A percentile compares a stretch with the other conserved stretches of the same genome.
These are phyloP conservation scores for Yponomeuta cagnagella DNA, from an alignment of 2,888 invertebrate species.

Conservation along the genomic window DNA sequence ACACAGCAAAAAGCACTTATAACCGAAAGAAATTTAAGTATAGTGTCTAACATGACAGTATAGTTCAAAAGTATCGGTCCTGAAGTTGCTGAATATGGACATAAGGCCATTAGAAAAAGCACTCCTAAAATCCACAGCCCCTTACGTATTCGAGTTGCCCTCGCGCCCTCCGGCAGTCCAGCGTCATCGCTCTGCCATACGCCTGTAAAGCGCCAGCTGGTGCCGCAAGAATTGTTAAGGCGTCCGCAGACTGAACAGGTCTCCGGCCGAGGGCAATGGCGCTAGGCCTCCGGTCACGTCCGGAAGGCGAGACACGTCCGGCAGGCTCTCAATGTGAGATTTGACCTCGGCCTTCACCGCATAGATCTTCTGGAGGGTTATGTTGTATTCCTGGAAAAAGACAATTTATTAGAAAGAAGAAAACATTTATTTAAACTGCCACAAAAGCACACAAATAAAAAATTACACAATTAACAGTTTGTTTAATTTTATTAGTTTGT, in stretches of 20 bases:
- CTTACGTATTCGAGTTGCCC: too few species aligned
- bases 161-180: background rate
- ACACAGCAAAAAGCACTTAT: too few species aligned
- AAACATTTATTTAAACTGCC: too few species aligned
- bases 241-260: conserved; percentile 85
- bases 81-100: too few species aligned
- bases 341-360: conserved; percentile 91
- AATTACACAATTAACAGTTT: too few species aligned
- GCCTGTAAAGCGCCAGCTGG: background rate
- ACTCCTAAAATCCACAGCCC: too few species aligned
- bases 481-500: too few species aligned
- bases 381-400: conserved; percentile 88
- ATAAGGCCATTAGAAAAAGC: too few species aligned
- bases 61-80: too few species aligned
- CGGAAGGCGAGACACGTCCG: conserved; percentile 93
- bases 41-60: too few species aligned
- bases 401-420: background rate
- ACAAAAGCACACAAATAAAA: too few species aligned
- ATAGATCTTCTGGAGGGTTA: conserved; percentile 90
- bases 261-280: conserved; percentile 95
- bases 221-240: background rate
- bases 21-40: too few species aligned
- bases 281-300: conserved; percentile 95
- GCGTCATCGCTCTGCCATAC: background rate
- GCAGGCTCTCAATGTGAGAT: conserved; percentile 94